A percentile compares a stretch with the other conserved stretches of the same genome.
Evolutionary conservation across 2,888 invertebrate species (phyloP).

Genomic region (Anthoptus insignis): DNA sequence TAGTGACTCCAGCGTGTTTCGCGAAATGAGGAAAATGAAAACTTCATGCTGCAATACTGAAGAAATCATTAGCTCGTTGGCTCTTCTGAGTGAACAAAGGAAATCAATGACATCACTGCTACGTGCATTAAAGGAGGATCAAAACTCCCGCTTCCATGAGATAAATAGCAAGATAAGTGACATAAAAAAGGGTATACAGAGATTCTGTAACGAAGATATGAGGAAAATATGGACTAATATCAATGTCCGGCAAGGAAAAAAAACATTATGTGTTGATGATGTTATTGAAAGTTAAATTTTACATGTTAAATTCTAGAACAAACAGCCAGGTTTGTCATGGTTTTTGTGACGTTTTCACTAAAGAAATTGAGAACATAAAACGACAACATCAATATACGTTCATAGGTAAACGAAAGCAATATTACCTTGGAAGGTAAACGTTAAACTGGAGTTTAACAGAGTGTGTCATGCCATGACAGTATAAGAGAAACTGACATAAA

Average conservation of each 20-base stretch:
- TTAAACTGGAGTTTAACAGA: background rate
- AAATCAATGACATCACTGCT: background rate
- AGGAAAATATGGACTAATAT: slow-evolving; percentile 20
- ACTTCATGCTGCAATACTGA: background rate
- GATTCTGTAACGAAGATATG: slow-evolving; percentile 14
- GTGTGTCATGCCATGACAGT: slow-evolving; percentile 1
- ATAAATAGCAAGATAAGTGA: slow-evolving; percentile 5
- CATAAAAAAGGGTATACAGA: slow-evolving; percentile 2
- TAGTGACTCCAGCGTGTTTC: background rate
- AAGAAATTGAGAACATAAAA: background rate
- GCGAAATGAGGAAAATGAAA: background rate
- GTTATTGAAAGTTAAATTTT: slow-evolving; percentile 13
- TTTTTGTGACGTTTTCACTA: background rate
- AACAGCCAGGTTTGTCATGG: background rate
- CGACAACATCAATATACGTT: background rate
- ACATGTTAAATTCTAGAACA: background rate
- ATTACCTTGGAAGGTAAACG: too few relatives aligned
- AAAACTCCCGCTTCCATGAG: slow-evolving; percentile 14
- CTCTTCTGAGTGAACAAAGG: slow-evolving; percentile 7
- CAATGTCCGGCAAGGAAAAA: slow-evolving; percentile 16
- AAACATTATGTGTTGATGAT: slow-evolving; percentile 9
- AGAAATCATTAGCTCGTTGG: background rate
- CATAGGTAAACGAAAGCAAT: background rate
- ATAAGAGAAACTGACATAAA: slow-evolving; percentile 31
- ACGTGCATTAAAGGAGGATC: background rate